Evolutionary conservation across 2,113 vertebrate species (phyloP), one percentile per base, ranked within the genome.

Genomic region (Psophia crepitans): DNA sequence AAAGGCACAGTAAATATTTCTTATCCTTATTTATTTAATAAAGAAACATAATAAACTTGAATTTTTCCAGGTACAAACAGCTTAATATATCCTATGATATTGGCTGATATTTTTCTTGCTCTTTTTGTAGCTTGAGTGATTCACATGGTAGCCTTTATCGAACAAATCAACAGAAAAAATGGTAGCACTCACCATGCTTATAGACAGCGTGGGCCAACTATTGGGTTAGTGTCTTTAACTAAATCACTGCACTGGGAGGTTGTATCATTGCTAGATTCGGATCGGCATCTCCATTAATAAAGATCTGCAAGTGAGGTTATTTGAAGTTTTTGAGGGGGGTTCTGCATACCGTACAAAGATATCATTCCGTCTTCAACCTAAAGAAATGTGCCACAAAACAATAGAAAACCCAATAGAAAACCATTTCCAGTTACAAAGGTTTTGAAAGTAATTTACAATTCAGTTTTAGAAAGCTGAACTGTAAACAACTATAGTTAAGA

Each of bases 21-120:
- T 94, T 93, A 91, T 93, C 96, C 92, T 95, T 84, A 95, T 95
- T 96, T 96, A 96, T 96, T 97, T 96, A 93, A 94, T 86, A 92
- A 96, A 95, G 94, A 94, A 96, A 94, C 90, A 95, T 97, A 95
- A 97, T 96, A 96, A 97, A 96, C 54, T 95, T 74, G 66, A 79
- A 27, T 90, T 95, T 96, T 97, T 94, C 84, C 91, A 93, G 73
- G 93, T 97, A 96, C 96, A 97, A 96, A 96, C 77, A 95, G 61
- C 89, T 95, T 96, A 86, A 81, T 96, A 95, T 58, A 61, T 92
- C 86, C 91, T 96, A 93, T 65, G 82, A 94, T 94, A 94, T 86
- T 96, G 93, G 91, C 90, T 93, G 96, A 97, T 93, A 90, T 80
- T 94, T 95, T 95, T 77, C 93, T 94, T 95, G 86, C 86, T 93